A percentile compares a stretch with the other conserved stretches of the same genome.
Conservation (phyloP, 2,113 vertebrate genomes). For the Gopherus evgoodei region DNA sequence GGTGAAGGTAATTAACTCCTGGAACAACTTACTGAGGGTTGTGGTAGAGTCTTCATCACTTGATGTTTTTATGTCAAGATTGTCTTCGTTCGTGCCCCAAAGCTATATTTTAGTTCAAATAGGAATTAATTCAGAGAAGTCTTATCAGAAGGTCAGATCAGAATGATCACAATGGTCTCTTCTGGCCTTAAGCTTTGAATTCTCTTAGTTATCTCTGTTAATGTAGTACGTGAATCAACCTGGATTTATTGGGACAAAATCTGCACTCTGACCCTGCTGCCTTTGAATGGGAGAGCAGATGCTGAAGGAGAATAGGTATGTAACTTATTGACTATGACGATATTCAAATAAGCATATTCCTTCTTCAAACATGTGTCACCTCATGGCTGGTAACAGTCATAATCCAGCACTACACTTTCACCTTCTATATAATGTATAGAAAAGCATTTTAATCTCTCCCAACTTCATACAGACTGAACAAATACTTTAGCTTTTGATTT, state of each 20-base stretch:
- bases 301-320: conserved; percentile 9
- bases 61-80: neutral
- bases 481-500: neutral
- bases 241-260: neutral
- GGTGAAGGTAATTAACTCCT: neutral
- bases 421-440: neutral
- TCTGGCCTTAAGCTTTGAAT: neutral
- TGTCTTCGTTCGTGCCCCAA: too few species aligned
- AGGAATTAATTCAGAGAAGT: neutral
- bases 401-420: neutral
- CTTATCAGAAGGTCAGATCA: neutral
- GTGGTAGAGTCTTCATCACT: neutral
- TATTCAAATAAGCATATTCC: neutral
- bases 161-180: neutral
- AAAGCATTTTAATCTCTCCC: neutral
- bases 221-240: fast-evolving
- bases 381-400: neutral
- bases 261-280: neutral
- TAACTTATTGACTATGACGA: neutral
- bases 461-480: neutral
- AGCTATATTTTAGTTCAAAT: neutral
- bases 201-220: neutral
- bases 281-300: conserved; percentile 4
- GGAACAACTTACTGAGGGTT: neutral
- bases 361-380: neutral